Conservation (phyloP, 1,140 invertebrate species). For the Scaptomyza montana region DNA sequence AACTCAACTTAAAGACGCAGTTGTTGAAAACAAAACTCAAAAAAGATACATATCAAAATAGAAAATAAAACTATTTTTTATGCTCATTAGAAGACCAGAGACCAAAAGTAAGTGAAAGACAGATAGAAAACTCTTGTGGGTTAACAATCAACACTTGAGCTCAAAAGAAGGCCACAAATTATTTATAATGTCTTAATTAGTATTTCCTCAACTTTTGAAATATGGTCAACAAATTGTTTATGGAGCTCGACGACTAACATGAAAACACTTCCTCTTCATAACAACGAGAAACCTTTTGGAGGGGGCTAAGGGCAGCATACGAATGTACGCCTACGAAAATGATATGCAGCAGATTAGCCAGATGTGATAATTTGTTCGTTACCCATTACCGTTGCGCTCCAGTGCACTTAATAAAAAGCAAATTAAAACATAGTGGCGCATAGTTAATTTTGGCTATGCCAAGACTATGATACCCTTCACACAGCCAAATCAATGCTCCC, state of each 20-base stretch:
- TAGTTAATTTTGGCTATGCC: too few relatives aligned
- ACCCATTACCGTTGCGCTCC: constrained; percentile 57
- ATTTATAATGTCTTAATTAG: constrained; percentile 79
- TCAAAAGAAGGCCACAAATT: constrained; percentile 14
- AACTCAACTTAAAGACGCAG: constrained; percentile 60
- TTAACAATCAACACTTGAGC: constrained; percentile 62
- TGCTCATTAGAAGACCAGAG: constrained; percentile 70
- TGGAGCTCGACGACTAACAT: constrained; percentile 67
- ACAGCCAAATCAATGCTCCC: too few relatives aligned
- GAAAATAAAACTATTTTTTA: constrained; percentile 66
- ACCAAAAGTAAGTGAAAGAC: neutral
- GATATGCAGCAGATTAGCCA: constrained; percentile 78
- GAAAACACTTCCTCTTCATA: constrained; percentile 69
- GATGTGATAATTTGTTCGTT: constrained; percentile 72
- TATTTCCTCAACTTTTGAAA: constrained; percentile 53
- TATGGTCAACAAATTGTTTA: constrained; percentile 64
- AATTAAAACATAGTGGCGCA: too few relatives aligned
- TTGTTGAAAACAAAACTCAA: constrained; percentile 60
- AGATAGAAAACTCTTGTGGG: neutral
- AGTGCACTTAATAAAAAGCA: constrained; percentile 65
- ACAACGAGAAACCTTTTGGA: neutral
- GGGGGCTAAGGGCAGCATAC: neutral
- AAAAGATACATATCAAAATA: constrained; percentile 65
- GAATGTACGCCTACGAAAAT: constrained; percentile 48
- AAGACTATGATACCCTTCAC: too few relatives aligned